Evolutionary conservation across 2,113 vertebrate genomes (phyloP).

Genomic region (Upupa epops): DNA sequence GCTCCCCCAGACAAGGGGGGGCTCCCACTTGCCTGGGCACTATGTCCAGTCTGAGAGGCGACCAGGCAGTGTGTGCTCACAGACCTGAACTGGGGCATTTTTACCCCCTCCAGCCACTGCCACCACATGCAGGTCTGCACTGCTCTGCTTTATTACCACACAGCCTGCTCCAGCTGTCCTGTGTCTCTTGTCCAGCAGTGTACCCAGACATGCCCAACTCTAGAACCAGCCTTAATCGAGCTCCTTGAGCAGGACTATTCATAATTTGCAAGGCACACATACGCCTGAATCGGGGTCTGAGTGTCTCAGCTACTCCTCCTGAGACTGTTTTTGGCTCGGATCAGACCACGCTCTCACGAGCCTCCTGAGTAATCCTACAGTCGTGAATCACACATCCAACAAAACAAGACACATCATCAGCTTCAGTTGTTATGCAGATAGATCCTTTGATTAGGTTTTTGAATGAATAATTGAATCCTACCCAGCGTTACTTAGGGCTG

Average conservation of each 20-base stretch:
- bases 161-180: background rate
- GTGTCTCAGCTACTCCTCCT: background rate
- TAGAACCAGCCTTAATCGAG: background rate
- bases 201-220: background rate
- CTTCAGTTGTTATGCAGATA: slow-evolving; percentile 47
- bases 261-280: background rate
- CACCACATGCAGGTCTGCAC: background rate
- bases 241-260: background rate
- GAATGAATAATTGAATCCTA: slow-evolving; percentile 53
- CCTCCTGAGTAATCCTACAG: slow-evolving; percentile 52
- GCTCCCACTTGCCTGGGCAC: background rate
- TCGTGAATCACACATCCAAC: slow-evolving; percentile 44
- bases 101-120: background rate
- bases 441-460: slow-evolving; percentile 46
- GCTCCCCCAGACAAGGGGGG: background rate
- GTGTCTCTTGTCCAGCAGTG: background rate
- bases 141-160: background rate
- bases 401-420: slow-evolving; percentile 38
- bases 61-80: background rate
- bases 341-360: slow-evolving; percentile 29
- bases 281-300: background rate
- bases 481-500: background rate
- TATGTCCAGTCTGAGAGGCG: background rate
- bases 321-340: slow-evolving; percentile 6
- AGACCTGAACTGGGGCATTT: background rate